Evolutionary conservation across 2,113 vertebrate genomes (phyloP), one percentile per base, ranked within the genome.

Genomic region (Hippocampus comes): DNA sequence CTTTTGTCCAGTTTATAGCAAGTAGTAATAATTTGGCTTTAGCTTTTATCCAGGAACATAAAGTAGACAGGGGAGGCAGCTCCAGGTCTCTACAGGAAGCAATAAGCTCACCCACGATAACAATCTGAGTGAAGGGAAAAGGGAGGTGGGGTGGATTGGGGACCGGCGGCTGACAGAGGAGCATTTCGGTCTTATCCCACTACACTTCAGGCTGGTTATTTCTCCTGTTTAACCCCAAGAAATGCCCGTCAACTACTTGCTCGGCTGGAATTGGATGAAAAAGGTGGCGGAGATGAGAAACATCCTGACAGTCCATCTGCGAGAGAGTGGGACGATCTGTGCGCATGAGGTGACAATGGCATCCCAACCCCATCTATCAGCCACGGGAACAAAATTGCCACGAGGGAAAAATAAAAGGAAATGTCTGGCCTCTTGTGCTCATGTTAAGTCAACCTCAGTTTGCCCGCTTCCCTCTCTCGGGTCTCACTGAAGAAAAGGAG

Each of bases 31-130:
- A 64, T 74, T 73, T 78, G 68, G 70, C 46, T 20, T 74, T 21
- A 69, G 1, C 5, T 67, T 76, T 77, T 71, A 78, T 74, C 77
- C 72, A 70, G 79, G 72, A 82, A 67, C 63, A 77, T 78, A 73
- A 85, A 81, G 72, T 72, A 64, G 70, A 82, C 74, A 81, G 78
- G 73, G 51, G 79, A 77, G 73, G 76, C 78, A 77, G 84, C 85
- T 82, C 76, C 74, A 72, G 81, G 78, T 84, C 82, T 81, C 76
- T 81, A 60, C 83, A 86, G 89, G 87, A 89, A 90, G 88, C 76
- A 91, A 90, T 91, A 87, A 88, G 82, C 83, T 78, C 72, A 73
- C 76, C 49, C 76, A 51, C 18, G 87, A 90, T 89, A 87, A 87
- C 57, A 67, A 89, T 84, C 86, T 75, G 80, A 86, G 77, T 63